These are phyloP conservation scores for Mesaphorura yosii DNA, from an alignment of 1,140 invertebrate genomes.

Conservation along the genomic window DNA sequence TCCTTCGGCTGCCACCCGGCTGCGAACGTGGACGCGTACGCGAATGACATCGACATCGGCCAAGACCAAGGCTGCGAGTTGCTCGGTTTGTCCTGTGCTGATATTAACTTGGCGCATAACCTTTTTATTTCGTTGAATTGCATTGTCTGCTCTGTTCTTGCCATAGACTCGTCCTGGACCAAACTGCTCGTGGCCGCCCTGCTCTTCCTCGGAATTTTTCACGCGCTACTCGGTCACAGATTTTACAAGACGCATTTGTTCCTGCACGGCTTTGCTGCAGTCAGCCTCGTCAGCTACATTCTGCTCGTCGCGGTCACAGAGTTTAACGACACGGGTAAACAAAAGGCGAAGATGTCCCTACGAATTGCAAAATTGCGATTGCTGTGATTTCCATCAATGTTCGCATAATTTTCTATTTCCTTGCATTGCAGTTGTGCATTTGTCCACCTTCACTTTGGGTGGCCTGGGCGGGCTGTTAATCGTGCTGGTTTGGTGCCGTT, in stretches of 20 bases:
- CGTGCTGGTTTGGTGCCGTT: constrained; percentile 46
- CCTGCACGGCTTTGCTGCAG: constrained; percentile 30
- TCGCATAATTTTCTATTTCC: too few species aligned
- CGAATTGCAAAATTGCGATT: too few species aligned
- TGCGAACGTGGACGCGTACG: too few species aligned
- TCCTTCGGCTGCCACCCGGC: constrained; percentile 50
- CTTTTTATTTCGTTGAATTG: not conserved
- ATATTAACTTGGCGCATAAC: constrained; percentile 3
- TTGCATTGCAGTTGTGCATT: not conserved
- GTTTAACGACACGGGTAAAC: constrained; percentile 10
- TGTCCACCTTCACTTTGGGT: constrained; percentile 33
- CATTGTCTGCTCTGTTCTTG: not conserved
- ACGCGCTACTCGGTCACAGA: constrained; percentile 48
- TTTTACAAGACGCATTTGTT: constrained; percentile 52
- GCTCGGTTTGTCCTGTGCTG: constrained; percentile 33
- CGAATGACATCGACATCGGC: not conserved
- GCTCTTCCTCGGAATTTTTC: constrained; percentile 47
- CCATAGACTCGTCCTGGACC: constrained; percentile 27
- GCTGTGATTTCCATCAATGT: too few species aligned
- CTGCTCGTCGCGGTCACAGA: constrained; percentile 6
- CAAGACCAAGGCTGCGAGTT: not conserved
- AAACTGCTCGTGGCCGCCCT: constrained; percentile 42
- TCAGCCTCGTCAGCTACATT: constrained; percentile 33
- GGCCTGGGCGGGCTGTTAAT: constrained; percentile 38
- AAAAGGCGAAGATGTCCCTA: not conserved